Conservation (phyloP, 2,113 vertebrate genomes). For the Epinephelus lanceolatus region DNA sequence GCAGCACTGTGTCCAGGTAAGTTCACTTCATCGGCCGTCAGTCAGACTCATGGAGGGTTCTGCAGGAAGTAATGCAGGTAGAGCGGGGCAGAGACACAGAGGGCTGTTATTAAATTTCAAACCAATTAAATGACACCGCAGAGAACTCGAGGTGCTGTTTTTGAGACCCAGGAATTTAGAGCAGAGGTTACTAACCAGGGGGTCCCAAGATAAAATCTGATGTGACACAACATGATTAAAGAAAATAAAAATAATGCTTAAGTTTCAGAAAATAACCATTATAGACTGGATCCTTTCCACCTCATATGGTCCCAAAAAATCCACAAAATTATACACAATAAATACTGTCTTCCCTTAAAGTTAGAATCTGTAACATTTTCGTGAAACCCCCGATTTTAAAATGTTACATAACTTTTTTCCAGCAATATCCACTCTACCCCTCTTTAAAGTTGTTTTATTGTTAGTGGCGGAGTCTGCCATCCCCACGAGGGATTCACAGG, state of each 20-base stretch:
- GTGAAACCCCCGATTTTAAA: too few relatives aligned
- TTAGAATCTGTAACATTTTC: too few relatives aligned
- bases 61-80: background rate
- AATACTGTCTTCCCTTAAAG: too few relatives aligned
- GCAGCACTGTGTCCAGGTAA: slow-evolving; percentile 97
- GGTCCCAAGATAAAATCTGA: background rate
- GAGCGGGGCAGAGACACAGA: slow-evolving; percentile 6
- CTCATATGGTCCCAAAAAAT: too few relatives aligned
- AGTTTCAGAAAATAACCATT: too few relatives aligned
- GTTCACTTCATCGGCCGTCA: slow-evolving; percentile 8
- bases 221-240: background rate
- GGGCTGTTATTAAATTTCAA: slow-evolving; percentile 27
- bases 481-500: background rate
- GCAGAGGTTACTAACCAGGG: background rate
- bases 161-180: background rate
- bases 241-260: background rate
- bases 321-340: too few relatives aligned
- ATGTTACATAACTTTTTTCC: background rate
- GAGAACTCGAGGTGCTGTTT: background rate
- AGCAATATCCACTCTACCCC: background rate
- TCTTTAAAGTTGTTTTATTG: background rate
- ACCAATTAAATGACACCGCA: background rate
- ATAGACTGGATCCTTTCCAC: too few relatives aligned
- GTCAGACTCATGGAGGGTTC: slow-evolving; percentile 12
- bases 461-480: background rate